Conservation (phyloP, 2,888 invertebrate species). For the Lymantria dispar region DNA sequence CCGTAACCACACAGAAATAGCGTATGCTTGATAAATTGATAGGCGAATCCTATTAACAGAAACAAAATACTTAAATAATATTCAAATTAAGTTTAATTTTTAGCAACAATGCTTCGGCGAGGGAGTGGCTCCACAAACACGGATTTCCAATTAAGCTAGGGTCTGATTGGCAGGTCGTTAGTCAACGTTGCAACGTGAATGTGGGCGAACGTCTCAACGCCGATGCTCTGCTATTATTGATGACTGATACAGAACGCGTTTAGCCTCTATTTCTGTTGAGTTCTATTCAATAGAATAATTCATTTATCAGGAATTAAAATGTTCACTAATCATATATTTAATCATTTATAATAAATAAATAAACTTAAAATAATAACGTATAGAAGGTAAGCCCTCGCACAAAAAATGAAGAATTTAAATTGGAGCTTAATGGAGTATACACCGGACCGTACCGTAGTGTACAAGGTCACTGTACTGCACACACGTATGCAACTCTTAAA, state of each 20-base stretch:
- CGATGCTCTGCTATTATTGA: conserved; percentile 46
- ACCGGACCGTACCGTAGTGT: too few relatives aligned
- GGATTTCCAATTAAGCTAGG: conserved; percentile 82
- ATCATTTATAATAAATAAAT: too few relatives aligned
- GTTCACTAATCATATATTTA: background rate
- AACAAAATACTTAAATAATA: conserved; percentile 10
- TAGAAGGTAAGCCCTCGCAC: too few relatives aligned
- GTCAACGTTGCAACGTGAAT: conserved; percentile 71
- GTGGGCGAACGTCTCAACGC: conserved; percentile 52
- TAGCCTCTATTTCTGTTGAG: conserved; percentile 2
- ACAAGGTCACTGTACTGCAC: too few relatives aligned
- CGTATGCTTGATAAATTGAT: too few relatives aligned
- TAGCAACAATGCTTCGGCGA: conserved; percentile 69
- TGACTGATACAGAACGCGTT: conserved; percentile 33
- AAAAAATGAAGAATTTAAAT: too few relatives aligned
- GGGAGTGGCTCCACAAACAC: conserved; percentile 76
- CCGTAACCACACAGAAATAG: too few relatives aligned
- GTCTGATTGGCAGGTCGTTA: conserved; percentile 83
- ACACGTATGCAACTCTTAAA: too few relatives aligned
- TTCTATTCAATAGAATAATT: background rate
- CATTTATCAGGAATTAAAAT: too few relatives aligned
- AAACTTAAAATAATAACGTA: too few relatives aligned
- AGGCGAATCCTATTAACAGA: conserved; percentile 7
- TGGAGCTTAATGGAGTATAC: too few relatives aligned
- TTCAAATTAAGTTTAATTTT: conserved; percentile 66